Conservation (phyloP, 64 coral and sea anemone genomes). For the Montipora efflorescens region DNA sequence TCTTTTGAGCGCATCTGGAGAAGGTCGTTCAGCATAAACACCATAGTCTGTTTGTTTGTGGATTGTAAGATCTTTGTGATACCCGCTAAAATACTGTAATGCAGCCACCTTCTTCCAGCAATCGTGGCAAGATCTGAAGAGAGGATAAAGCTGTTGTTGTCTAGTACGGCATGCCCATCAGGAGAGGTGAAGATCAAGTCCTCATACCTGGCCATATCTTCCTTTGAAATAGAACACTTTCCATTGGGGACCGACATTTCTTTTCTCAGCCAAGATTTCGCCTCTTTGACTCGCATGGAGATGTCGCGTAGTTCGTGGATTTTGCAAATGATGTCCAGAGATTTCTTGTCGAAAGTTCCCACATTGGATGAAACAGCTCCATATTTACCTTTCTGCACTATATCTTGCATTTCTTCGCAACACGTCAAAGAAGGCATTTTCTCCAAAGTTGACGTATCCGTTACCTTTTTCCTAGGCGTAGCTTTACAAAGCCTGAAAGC, state of each 20-base stretch:
- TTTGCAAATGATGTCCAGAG: background rate
- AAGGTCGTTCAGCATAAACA: constrained; percentile 58
- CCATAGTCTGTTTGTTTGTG: background rate
- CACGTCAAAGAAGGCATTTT: constrained; percentile 2
- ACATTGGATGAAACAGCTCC: constrained; percentile 5
- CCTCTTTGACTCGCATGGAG: constrained; percentile 7
- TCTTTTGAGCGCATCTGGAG: constrained; percentile 28
- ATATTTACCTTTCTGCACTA: background rate
- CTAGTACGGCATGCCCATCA: constrained; percentile 31
- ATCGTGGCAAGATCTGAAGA: constrained; percentile 49
- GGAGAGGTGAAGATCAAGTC: constrained; percentile 16
- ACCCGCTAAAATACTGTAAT: constrained; percentile 5
- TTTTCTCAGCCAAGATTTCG: constrained; percentile 39
- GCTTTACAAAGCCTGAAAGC: background rate
- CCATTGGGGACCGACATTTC: constrained; percentile 35
- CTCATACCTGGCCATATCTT: constrained; percentile 5
- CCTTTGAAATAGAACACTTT: constrained; percentile 27
- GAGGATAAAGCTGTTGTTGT: constrained; percentile 34
- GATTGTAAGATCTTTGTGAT: constrained; percentile 35
- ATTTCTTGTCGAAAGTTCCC: background rate
- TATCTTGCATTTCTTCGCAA: constrained; percentile 12
- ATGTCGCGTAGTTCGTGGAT: constrained; percentile 14
- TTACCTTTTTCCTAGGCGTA: background rate
- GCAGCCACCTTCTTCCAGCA: constrained; percentile 39
- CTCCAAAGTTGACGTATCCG: too few relatives aligned